A percentile compares a stretch with the other conserved stretches of the same genome.
These are phyloP conservation scores for Motacilla tschutschensis DNA, from an alignment of 2,113 vertebrate species.

Conservation along the genomic window DNA sequence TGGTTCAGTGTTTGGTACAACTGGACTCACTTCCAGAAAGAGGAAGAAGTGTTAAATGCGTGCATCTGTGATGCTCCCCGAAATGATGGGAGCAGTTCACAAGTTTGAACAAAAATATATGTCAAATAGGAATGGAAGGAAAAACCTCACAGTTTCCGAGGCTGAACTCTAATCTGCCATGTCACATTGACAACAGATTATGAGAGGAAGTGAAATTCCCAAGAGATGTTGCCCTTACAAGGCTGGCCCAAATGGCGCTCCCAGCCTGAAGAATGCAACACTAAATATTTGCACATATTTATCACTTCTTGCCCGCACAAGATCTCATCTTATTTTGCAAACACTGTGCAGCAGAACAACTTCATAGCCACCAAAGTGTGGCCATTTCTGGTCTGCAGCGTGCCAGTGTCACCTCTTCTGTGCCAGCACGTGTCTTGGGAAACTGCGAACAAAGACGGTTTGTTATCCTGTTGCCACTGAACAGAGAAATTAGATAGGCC, in stretches of 20 bases:
- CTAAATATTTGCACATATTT: slow-evolving; percentile 42
- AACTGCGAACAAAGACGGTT: slow-evolving; percentile 27
- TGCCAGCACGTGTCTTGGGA: slow-evolving; percentile 16
- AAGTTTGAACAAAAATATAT: slow-evolving; percentile 48
- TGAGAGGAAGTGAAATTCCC: slow-evolving; percentile 9
- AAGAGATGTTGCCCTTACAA: not conserved
- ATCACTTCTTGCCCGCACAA: slow-evolving; percentile 18
- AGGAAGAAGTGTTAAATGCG: slow-evolving; percentile 9
- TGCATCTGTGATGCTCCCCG: slow-evolving; percentile 31
- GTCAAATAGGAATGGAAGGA: slow-evolving; percentile 17
- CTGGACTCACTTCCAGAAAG: slow-evolving; percentile 17
- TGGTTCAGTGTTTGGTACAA: slow-evolving; percentile 28
- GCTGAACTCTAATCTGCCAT: slow-evolving; percentile 25
- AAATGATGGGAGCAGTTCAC: slow-evolving; percentile 36
- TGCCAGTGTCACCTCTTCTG: not conserved
- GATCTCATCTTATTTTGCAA: slow-evolving; percentile 42
- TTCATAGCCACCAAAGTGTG: not conserved
- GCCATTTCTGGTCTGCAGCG: not conserved
- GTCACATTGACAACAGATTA: slow-evolving; percentile 10
- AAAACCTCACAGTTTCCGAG: not conserved
- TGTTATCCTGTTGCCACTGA: slow-evolving; percentile 18
- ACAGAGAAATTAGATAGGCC: not conserved
- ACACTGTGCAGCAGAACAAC: slow-evolving; percentile 10
- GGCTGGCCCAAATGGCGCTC: not conserved
- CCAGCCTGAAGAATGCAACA: not conserved